Base-by-base conservation (phyloP, 2,113 vertebrate species). In the Edolisoma coerulescens region DNA sequence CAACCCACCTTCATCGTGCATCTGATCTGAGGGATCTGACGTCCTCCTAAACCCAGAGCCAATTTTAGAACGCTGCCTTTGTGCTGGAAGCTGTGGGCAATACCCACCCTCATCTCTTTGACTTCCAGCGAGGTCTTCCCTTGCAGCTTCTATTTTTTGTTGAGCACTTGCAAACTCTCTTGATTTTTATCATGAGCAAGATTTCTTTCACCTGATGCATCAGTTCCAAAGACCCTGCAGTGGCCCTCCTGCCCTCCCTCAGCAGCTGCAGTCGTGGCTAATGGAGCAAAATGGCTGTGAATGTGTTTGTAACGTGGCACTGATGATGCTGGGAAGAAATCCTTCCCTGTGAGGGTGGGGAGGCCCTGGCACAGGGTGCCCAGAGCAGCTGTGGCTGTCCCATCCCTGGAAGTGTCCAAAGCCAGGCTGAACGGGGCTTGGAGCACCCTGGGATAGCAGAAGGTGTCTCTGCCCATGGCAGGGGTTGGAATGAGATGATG, bases 331-430 rank as follows among this genome's bases (percentile, higher is more conserved):
- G 49, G 47, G 35, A 15, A 41, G 11, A 7, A 82, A 75, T 82
- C 8, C 13, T n/a, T n/a, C 10, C 4, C 60, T 67, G 28, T 0
- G 10, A 74, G 28, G 28, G 6, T 9, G 18, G 59, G 1, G 0
- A 81, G 35, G 22, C 18, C 18, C 52, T 75, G 77, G 45, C 39
- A 21, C 47, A 24, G 60, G 19, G 2, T 39, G 28, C 12, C 11
- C 68, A 57, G 7, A 7, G 52, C 5, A 59, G 45, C 60, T 67
- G 77, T 6, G 77, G 20, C 45, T 82, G 78, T 47, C 21, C 35
- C n/a, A 49, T 32, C 21, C 21, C 70, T 61, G 54, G 8, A 0
- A 69, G 8, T 61, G 70, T 0, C 49, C 79, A 27, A 76, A n/a
- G 41, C 54, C 53, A 47, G 47, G 41, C 2, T 68, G 61, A n/a